Conservation (phyloP, 2,797 vertebrate species). For the Rhinogobio ventralis region DNA sequence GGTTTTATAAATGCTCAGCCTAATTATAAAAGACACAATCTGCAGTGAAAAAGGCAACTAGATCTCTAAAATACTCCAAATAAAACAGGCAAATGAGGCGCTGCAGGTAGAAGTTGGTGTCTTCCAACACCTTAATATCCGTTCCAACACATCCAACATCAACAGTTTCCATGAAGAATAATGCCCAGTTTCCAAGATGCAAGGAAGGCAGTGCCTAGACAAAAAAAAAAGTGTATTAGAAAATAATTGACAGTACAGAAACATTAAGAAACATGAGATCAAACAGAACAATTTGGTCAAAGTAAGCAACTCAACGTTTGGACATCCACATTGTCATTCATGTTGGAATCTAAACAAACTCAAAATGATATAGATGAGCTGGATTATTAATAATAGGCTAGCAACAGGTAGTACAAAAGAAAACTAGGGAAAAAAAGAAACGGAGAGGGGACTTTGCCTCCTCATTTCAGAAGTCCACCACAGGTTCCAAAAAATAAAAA, state of each 20-base stretch:
- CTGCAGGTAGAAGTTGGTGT: background rate
- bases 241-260: background rate
- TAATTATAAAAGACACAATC: constrained; percentile 23
- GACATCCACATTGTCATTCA: background rate
- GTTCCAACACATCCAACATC: constrained; percentile 11
- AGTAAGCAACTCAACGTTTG: background rate
- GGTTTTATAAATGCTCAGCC: background rate
- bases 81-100: background rate
- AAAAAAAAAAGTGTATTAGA: background rate
- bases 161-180: background rate
- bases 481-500: background rate
- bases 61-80: background rate
- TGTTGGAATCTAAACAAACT: background rate
- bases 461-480: constrained; percentile 6
- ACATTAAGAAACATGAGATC: background rate
- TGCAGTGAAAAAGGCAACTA: background rate
- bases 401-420: background rate
- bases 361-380: background rate
- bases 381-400: background rate
- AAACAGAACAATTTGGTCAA: background rate
- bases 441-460: background rate
- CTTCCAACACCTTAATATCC: background rate
- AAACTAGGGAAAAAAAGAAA: background rate
- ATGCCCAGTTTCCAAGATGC: background rate
- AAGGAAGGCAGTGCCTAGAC: background rate